Conservation (phyloP, 1,140 invertebrate genomes). For the Plectrocnemia conspersa region DNA sequence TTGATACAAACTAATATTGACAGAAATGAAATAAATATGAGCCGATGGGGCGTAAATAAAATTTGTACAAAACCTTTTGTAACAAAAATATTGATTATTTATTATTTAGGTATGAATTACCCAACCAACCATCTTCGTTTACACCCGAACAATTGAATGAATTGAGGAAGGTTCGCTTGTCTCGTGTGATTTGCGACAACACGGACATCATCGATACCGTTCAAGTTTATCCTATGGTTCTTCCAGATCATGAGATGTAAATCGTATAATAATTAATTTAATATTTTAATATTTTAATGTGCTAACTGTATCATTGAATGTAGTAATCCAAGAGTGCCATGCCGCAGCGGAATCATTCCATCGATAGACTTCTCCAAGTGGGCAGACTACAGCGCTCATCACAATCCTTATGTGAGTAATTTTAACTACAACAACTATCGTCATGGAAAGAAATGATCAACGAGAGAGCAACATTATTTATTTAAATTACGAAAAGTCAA, state of each 20-base stretch:
- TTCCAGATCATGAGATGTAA: constrained; percentile 89
- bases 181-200: constrained; percentile 92
- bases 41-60: no score
- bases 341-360: constrained; percentile 78
- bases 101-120: constrained; percentile 71
- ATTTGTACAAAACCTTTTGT: no score
- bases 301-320: constrained; percentile 2
- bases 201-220: constrained; percentile 88
- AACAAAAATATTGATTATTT: constrained; percentile 14
- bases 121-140: constrained; percentile 87
- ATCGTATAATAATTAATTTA: no score
- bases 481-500: no score
- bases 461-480: no score
- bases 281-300: no score
- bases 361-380: constrained; percentile 83
- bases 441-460: constrained; percentile 53
- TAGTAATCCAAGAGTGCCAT: constrained; percentile 86
- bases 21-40: no score
- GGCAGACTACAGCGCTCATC: constrained; percentile 62
- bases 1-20: no score
- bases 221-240: constrained; percentile 89
- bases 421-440: constrained; percentile 53
- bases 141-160: constrained; percentile 85
- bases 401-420: constrained; percentile 63
- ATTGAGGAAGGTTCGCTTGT: constrained; percentile 79